Base-by-base conservation (phyloP, 2,888 invertebrate genomes). In the Encarsia formosa region DNA sequence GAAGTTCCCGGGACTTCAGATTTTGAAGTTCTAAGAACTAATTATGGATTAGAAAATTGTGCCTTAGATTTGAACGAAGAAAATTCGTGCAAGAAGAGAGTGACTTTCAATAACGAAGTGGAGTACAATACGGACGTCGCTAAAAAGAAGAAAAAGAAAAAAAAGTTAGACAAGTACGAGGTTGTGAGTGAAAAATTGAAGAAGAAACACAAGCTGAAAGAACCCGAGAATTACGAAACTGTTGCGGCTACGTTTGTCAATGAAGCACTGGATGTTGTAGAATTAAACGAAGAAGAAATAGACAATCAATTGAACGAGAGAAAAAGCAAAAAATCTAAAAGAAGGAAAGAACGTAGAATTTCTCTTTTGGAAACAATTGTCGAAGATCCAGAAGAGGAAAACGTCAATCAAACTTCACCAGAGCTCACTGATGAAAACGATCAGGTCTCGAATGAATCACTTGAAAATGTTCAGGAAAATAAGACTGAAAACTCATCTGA, bases 61-160 rank as follows among this genome's bases (percentile, higher is more conserved):
- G 73, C 65, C 8, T 56, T 73, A 22, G 71, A 73, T 58, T 52
- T 73, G 24, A 62, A 65, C 0, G 72, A 73, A 42, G 73, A 73
- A 48, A 58, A 37, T 11, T 45, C 38, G 13, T 61, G 61, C 3
- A 71, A 69, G 29, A 71, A 64, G 49, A 61, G 67, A n/a, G 73
- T 73, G 4, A 71, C 69, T 18, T 73, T 73, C 50, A 71, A 70
- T 47, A 68, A 73, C 48, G 63, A 64, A 15, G 56, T 73, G 5
- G 70, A 73, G 46, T 73, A 65, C 40, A 66, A 63, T 37, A 65
- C 61, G 1, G 69, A 70, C 57, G 54, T 46, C 1, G 42, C 46
- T 4, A 64, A 61, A 15, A 65, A 62, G 35, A 64, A 63, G 23
- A 54, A 56, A 13, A 69, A 65, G 45, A 61, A 51, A 5, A 46